phyloP scores from a whole-genome alignment of 2,797 vertebrate species.

The Gadopsis bispinosus region DNA sequence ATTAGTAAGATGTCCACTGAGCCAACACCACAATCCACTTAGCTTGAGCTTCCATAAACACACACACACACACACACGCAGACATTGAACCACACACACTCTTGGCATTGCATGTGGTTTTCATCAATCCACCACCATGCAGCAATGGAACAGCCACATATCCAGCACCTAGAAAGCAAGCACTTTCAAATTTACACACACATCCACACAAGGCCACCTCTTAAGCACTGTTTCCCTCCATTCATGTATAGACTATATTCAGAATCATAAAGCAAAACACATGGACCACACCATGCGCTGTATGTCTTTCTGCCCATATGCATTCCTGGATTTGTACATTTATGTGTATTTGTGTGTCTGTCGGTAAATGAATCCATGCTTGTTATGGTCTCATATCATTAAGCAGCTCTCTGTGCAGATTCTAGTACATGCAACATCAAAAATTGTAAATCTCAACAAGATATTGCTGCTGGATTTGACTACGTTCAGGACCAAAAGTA shows the following conservation, averaged over 20 bases:
- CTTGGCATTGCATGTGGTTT: conserved; percentile 57
- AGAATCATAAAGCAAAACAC: conserved; percentile 51
- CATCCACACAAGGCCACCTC: conserved; percentile 34
- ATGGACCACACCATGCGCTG: conserved; percentile 34
- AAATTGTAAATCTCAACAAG: background rate
- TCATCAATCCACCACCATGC: conserved; percentile 60
- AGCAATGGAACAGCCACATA: conserved; percentile 58
- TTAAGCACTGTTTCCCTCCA: background rate
- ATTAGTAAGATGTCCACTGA: conserved; percentile 54
- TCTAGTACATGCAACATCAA: background rate
- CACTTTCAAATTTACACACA: conserved; percentile 41
- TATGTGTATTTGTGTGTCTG: background rate
- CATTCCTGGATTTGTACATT: background rate
- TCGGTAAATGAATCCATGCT: background rate
- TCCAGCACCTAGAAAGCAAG: conserved; percentile 49
- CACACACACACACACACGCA: conserved; percentile 1
- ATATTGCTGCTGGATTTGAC: background rate
- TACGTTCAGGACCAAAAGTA: background rate
- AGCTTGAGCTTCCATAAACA: conserved; percentile 30
- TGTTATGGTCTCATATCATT: background rate
- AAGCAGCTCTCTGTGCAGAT: background rate
- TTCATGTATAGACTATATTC: conserved; percentile 20
- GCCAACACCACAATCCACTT: conserved; percentile 49
- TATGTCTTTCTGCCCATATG: background rate
- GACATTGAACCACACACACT: conserved; percentile 21